Percentiles rank a stretch among this genome's conserved stretches.
These are phyloP conservation scores for Drosophila gaucha DNA, from an alignment of 2,888 invertebrate species.

Conservation along the genomic window DNA sequence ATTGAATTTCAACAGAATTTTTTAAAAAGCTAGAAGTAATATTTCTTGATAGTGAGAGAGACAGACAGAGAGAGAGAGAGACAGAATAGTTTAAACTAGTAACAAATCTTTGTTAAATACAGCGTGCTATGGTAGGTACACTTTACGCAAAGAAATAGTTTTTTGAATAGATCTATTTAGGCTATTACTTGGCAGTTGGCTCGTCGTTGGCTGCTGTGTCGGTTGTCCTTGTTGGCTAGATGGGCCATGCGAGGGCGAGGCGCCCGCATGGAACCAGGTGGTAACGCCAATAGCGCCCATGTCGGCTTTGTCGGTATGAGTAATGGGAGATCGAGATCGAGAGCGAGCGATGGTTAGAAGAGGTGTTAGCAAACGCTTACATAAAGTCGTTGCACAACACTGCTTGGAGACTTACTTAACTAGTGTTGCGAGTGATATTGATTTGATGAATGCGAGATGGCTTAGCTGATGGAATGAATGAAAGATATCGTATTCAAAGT, in stretches of 20 bases:
- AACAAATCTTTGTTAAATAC: slow-evolving; percentile 35
- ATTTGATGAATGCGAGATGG: slow-evolving; percentile 26
- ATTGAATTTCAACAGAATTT: slow-evolving; percentile 1
- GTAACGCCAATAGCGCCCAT: slow-evolving; percentile 84
- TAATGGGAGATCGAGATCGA: slow-evolving; percentile 19
- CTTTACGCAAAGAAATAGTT: slow-evolving; percentile 48
- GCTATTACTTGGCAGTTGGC: slow-evolving; percentile 59
- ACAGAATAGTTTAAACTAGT: slow-evolving; percentile 34
- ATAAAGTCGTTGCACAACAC: slow-evolving; percentile 45
- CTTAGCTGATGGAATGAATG: slow-evolving; percentile 21
- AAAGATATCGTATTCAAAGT: background rate
- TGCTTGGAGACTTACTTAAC: slow-evolving; percentile 37
- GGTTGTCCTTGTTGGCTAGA: slow-evolving; percentile 59
- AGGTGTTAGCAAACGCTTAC: slow-evolving; percentile 16
- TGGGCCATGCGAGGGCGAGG: slow-evolving; percentile 66
- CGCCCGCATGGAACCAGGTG: slow-evolving; percentile 85
- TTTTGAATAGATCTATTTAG: slow-evolving; percentile 19
- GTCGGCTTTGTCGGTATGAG: slow-evolving; percentile 73
- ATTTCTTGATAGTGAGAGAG: slow-evolving; percentile 6
- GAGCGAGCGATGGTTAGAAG: slow-evolving; percentile 41
- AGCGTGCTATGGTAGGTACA: slow-evolving; percentile 64
- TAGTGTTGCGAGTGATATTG: slow-evolving; percentile 21
- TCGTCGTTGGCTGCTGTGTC: slow-evolving; percentile 41
- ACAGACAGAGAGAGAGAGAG: slow-evolving; percentile 21
- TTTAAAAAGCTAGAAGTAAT: background rate